Base-by-base conservation (phyloP, 2,113 vertebrate genomes). In the Seriola dumerili region DNA sequence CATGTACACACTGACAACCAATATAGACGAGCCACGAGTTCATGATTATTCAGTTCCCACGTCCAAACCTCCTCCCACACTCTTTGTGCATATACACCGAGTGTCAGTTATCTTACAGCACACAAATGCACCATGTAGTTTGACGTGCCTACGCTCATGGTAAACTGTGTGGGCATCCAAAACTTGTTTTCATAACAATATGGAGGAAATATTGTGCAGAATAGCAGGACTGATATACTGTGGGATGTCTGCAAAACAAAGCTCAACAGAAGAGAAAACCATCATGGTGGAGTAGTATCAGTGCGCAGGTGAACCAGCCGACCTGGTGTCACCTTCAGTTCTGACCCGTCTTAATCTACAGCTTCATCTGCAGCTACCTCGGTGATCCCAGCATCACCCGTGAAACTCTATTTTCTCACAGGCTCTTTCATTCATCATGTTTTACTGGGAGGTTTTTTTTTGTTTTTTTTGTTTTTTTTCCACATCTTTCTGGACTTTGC, bases 51-150 rank as follows among this genome's bases (percentile, higher is more conserved):
- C 59, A 40, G 19, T 46, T 81, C 21, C 29, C 29, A n/a, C 46
- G 57, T 64, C 63, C 46, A 81, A 72, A 78, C 61, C 50, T 48
- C 65, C 58, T 21, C 88, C 72, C 55, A 85, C 89, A n/a, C 79
- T 6, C 58, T 54, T 19, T 48, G 25, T 61, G 17, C 36, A 16
- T 52, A 2, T 73, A 23, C 48, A 36, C 10, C 21, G 10, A 65
- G 29, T 62, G 82, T 81, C 57, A 23, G 32, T 48, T 32, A 8
- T 54, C 21, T 44, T 19, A 23, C 46, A 63, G 66, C 4, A 23
- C 16, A 38, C 55, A 44, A 65, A 82, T 16, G 64, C 52, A 71
- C 23, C 61, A 7, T 29, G 46, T 14, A 38, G 34, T 76, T 42
- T 40, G 52, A 80, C 29, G 23, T 58, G 67, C 73, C 82, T 32